Base-by-base conservation (phyloP, 2,797 vertebrate genomes). In the Poecilia velifera region DNA sequence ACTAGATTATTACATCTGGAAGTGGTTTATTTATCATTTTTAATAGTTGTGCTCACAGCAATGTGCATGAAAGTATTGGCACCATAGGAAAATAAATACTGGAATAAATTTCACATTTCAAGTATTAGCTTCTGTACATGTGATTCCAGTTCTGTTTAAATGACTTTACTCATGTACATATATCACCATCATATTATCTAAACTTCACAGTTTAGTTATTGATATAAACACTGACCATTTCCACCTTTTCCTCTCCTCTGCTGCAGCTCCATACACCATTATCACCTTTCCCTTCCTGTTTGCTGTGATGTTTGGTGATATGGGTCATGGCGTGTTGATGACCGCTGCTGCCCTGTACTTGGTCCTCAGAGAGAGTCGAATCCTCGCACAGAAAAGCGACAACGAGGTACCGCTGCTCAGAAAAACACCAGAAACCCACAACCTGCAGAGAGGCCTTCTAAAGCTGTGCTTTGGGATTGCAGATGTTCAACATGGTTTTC, bases 241-340 rank as follows among this genome's bases (percentile, higher is more conserved):
- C 9, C 16, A 76, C 6, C 28, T 47, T 20, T 66, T 3, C 8
- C 71, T 28, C 74, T 22, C 80, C 7, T 70, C 10, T 13, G 45
- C 72, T 84, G 0, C 87, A 99, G 98, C 98, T 53, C 98, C 98
- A 0, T 99, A 99, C 59, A 99, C 98, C 1, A 98, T 99, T 90
- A 97, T 99, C 84, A 99, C 98, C 10, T 99, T 99, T 90, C 98
- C 98, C 0, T 99, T 99, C 92, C 94, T 99, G 79, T 99, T 99
- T 91, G 98, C 98, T 34, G 98, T 99, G 86, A 99, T 99, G 98
- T 99, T 99, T 90, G 98, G 98, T 3, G 98, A 99, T 91, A 97
- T 98, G 91, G 98, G 98, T 80, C 98, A 99, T 0, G 98, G 98
- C 2, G 71, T 96, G 80, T 88, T 99, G 87, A 98, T 99, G 97